Evolutionary conservation across 2,113 vertebrate genomes (phyloP), one percentile per base, ranked within the genome.

Genomic region (Phocoena phocoena): DNA sequence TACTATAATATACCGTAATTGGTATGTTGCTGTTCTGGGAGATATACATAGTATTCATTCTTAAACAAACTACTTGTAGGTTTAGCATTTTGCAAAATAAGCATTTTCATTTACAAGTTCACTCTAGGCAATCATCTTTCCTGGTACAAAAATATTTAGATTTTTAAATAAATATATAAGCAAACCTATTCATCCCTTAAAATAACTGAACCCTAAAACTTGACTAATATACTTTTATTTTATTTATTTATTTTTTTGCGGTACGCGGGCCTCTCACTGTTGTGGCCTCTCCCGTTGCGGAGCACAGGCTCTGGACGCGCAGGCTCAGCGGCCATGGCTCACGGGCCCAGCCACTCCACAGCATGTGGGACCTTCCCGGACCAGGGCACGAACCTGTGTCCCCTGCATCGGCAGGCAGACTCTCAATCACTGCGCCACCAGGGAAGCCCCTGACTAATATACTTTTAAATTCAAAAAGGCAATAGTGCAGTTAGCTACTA

Each of bases 141-240:
- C 23, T 73, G 11, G 10, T 25, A 92, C 31, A 96, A 80, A 96
- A 41, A 83, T 33, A 60, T 79, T 55, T 70, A 53, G 53, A 53
- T 53, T 17, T 67, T 67, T 82, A 82, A 23, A 80, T 60, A 86
- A 71, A 83, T 53, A 88, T 17, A 88, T 73, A 65, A 77, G 84
- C 5, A 63, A 90, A 74, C 0, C 14, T 62, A 31, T 47, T 33
- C 14, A 65, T 88, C 53, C 36, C 53, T 95, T 76, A 92, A 38
- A 55, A 79, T 74, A 85, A 88, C 55, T 81, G 21, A 93, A 74
- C 53, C 38, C 58, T 96, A 95, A 96, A 90, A 63, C 63, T 70
- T 90, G 68, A 17, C 4, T 47, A 71, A 86, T 36, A 47, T 14
- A 86, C 25, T 96, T 82, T 70, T 41, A 90, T 47, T 44, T 47